Base-by-base conservation (phyloP, 2,113 vertebrate genomes). In the Lepus timidus region DNA sequence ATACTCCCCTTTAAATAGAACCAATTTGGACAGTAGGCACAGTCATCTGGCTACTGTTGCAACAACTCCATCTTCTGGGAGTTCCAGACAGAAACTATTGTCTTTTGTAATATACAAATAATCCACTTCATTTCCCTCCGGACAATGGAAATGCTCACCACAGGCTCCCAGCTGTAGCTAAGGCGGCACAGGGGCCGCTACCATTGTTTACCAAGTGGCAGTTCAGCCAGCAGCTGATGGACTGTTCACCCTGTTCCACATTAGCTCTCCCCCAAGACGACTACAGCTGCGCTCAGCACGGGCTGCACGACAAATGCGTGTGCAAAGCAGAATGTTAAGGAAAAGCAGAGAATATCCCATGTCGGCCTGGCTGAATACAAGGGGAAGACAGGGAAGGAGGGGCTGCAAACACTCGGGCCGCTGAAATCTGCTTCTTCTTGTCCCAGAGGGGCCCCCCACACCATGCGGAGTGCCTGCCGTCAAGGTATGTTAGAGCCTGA, bases 91-190 rank as follows among this genome's bases (percentile, higher is more conserved):
- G 78, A 73, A 97, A 58, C 71, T 67, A 70, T 9, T 49, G 62
- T 91, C 86, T 11, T 0, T 61, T 31, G 70, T 93, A 70, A 80
- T 87, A 64, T 3, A 8, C 20, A 81, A 90, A 95, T 96, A 96
- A 92, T 58, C 67, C 68, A 85, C 87, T 80, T 90, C 94, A 78
- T 82, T 96, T 97, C 94, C 97, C 95, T 73, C 55, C 25, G 61
- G 97, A 98, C 96, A 97, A 97, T 33, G 13, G 73, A 31, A 70
- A 82, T 65, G 62, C 23, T 80, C 96, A 95, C 81, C 55, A 39
- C n/a, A 9, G 95, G 95, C 97, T 65, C 97, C 93, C 98, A 98
- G 98, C 98, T 98, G 97, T 83, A 91, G 96, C 90, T 90, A 80
- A 88, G 70, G 49, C 93, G 85, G 85, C 73, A 49, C 97, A 70